A percentile compares a stretch with the other conserved stretches of the same genome.
phyloP scores from a whole-genome alignment of 37 sponge, comb jelly and placozoan genomes.

The Theonella swinhoei region DNA sequence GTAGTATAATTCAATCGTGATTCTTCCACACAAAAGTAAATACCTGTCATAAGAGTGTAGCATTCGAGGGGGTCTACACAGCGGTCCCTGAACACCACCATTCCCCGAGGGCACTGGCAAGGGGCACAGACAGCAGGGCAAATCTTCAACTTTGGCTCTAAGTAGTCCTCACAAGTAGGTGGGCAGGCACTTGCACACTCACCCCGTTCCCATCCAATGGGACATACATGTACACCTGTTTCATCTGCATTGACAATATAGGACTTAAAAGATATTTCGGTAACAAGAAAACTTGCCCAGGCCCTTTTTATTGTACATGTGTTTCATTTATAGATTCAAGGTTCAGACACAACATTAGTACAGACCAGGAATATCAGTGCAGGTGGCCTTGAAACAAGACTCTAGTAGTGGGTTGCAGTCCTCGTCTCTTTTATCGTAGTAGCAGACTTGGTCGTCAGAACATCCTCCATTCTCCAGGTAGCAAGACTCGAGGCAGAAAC shows the following conservation, averaged over 20 bases:
- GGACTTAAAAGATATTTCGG: too few relatives aligned
- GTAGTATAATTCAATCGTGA: background rate
- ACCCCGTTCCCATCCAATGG: background rate
- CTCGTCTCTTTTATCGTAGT: background rate
- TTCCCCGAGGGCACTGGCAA: background rate
- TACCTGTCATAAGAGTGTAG: background rate
- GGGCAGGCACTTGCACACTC: background rate
- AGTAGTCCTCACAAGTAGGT: background rate
- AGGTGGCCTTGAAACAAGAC: background rate
- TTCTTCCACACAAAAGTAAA: too few relatives aligned
- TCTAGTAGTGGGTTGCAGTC: background rate
- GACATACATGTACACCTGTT: background rate
- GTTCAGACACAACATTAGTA: too few relatives aligned
- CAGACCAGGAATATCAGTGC: background rate
- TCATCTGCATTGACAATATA: too few relatives aligned
- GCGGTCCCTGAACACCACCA: background rate
- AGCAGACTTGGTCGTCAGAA: background rate
- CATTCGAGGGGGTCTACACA: background rate
- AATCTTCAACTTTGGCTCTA: background rate
- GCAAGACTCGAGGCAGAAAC: background rate
- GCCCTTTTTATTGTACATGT: too few relatives aligned
- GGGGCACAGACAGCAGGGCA: background rate
- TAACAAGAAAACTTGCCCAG: too few relatives aligned
- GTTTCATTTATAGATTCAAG: too few relatives aligned
- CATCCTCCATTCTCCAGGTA: background rate